Conservation (phyloP, 2,797 vertebrate genomes). For the Gymnoscopelus microlampas region DNA sequence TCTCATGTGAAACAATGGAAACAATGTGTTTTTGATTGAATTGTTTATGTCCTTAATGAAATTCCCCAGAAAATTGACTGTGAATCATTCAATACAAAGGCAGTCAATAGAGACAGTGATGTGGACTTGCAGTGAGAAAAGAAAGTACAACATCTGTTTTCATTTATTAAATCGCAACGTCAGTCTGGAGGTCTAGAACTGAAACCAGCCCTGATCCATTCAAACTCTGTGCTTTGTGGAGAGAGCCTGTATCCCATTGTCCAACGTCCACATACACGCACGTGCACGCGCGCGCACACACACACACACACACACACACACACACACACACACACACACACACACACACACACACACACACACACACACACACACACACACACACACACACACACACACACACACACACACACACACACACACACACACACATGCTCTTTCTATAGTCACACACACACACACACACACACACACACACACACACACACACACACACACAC, state of each 20-base stretch:
- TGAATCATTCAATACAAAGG: constrained; percentile 1
- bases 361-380: constrained; percentile 43
- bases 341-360: constrained; percentile 18
- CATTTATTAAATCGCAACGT: constrained; percentile 57
- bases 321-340: constrained; percentile 22
- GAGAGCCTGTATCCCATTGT: constrained; percentile 27
- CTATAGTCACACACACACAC: background rate
- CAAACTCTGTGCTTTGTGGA: constrained; percentile 29
- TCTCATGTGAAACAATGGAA: too few species aligned
- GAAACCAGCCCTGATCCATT: constrained; percentile 48
- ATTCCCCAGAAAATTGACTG: too few species aligned
- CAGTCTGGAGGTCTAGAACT: constrained; percentile 55
- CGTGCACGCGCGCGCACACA: background rate
- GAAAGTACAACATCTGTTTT: constrained; percentile 68
- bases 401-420: background rate
- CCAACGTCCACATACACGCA: background rate
- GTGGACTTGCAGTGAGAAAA: constrained; percentile 40
- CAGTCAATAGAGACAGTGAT: constrained; percentile 24
- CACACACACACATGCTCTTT: background rate
- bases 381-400: constrained; percentile 19
- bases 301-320: constrained; percentile 45
- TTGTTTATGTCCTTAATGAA: too few species aligned
- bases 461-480: constrained; percentile 7
- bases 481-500: background rate
- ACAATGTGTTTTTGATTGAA: too few species aligned